Evolutionary conservation across 2,797 vertebrate genomes (phyloP).

Genomic region (Pelobates cultripes): DNA sequence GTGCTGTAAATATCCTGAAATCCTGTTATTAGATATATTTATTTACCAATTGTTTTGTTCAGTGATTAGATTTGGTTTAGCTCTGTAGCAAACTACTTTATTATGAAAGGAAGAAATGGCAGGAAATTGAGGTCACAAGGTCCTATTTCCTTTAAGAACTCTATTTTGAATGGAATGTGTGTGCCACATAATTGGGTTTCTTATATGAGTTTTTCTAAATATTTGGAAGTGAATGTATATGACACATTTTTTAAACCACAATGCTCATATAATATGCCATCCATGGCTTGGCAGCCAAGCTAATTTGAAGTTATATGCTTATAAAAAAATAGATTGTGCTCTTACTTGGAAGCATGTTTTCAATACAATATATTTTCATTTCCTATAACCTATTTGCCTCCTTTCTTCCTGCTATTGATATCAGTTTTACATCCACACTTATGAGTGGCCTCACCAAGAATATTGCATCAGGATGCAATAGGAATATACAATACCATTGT

Average conservation of each 20-base stretch:
- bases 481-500: too few relatives aligned
- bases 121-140: conserved; percentile 54
- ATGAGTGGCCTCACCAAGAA: too few relatives aligned
- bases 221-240: conserved; percentile 42
- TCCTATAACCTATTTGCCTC: background rate
- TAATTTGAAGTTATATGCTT: conserved; percentile 13
- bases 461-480: too few relatives aligned
- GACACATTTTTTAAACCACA: conserved; percentile 11
- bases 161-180: conserved; percentile 53
- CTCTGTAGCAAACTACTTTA: conserved; percentile 40
- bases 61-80: conserved; percentile 40
- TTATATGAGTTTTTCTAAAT: conserved; percentile 37
- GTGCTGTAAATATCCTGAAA: conserved; percentile 21
- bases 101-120: conserved; percentile 41
- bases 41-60: conserved; percentile 51
- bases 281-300: background rate
- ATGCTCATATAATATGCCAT: background rate
- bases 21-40: conserved; percentile 27
- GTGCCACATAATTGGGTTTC: conserved; percentile 51
- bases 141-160: conserved; percentile 53
- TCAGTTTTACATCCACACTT: too few relatives aligned
- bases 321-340: conserved; percentile 8
- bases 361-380: background rate
- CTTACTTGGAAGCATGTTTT: background rate
- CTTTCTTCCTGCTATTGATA: background rate